These are phyloP conservation scores for Apeltes quadracus DNA, from an alignment of 2,113 vertebrate genomes.

Conservation along the genomic window DNA sequence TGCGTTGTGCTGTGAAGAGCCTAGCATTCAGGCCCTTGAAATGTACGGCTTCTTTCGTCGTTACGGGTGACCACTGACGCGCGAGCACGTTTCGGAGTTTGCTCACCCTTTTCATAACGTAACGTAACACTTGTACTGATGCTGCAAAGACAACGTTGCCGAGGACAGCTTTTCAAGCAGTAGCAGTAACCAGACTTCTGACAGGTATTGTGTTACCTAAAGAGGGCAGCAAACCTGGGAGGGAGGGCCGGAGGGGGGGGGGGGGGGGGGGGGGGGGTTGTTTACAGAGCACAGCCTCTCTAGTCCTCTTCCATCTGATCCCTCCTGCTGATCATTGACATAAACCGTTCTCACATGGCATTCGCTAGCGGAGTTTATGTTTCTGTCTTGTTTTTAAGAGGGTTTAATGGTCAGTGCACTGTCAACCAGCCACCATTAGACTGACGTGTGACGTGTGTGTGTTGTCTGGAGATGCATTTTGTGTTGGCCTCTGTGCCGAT, in stretches of 20 bases:
- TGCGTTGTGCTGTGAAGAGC: slow-evolving; percentile 42
- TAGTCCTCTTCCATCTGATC: slow-evolving; percentile 63
- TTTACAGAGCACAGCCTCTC: slow-evolving; percentile 61
- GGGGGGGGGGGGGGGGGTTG: neutral
- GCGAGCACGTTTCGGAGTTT: slow-evolving; percentile 65
- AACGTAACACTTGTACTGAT: slow-evolving; percentile 59
- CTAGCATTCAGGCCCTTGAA: slow-evolving; percentile 56
- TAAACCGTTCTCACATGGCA: slow-evolving; percentile 43
- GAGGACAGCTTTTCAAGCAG: slow-evolving; percentile 51
- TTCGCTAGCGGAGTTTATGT: slow-evolving; percentile 55
- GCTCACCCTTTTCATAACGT: slow-evolving; percentile 68
- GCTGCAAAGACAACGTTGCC: slow-evolving; percentile 46
- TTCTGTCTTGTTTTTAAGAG: slow-evolving; percentile 16
- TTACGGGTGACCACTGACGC: slow-evolving; percentile 66
- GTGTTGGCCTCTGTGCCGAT: slow-evolving; percentile 41
- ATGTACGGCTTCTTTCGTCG: slow-evolving; percentile 67
- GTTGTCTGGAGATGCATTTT: slow-evolving; percentile 63
- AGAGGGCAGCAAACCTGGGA: slow-evolving; percentile 68
- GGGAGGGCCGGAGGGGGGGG: slow-evolving; percentile 15
- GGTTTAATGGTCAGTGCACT: slow-evolving; percentile 46
- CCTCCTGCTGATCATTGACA: slow-evolving; percentile 39
- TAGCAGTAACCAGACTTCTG: slow-evolving; percentile 34
- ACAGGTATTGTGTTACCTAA: slow-evolving; percentile 64
- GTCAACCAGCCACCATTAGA: slow-evolving; percentile 39
- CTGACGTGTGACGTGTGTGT: slow-evolving; percentile 4